Conservation (phyloP, 1,140 invertebrate species). For the Drosophila takahashii region DNA sequence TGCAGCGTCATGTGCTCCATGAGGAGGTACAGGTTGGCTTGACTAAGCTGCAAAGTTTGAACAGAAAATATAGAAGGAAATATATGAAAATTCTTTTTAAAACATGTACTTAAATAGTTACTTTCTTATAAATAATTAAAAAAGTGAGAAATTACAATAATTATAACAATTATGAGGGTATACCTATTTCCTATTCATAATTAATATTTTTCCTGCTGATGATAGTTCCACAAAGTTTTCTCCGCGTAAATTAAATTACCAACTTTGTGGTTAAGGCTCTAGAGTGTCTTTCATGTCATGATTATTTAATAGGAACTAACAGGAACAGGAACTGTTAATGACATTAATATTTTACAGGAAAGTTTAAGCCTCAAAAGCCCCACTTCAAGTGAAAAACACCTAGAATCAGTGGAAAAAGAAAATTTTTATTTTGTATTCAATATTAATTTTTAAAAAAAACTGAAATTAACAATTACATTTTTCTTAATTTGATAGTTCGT, state of each 20-base stretch:
- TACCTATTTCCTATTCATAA: not conserved
- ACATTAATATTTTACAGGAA: slow-evolving; percentile 1
- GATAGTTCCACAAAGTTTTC: not conserved
- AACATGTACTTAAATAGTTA: too few species aligned
- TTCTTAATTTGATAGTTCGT: too few species aligned
- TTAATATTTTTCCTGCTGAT: not conserved
- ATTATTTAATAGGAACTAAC: slow-evolving; percentile 14
- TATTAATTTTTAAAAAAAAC: too few species aligned
- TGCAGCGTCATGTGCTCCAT: slow-evolving; percentile 27
- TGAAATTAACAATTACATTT: too few species aligned
- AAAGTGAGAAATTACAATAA: not conserved
- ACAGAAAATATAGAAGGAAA: too few species aligned
- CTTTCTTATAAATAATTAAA: not conserved
- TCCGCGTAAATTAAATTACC: not conserved
- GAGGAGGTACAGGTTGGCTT: slow-evolving; percentile 20
- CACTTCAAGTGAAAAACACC: too few species aligned
- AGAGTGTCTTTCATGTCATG: slow-evolving; percentile 13
- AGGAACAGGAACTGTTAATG: slow-evolving; percentile 9
- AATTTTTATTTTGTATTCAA: too few species aligned
- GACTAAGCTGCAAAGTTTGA: slow-evolving; percentile 1
- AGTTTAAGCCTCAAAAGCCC: not conserved
- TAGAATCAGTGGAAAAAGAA: not conserved
- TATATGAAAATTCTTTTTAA: too few species aligned
- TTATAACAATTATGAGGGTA: not conserved
- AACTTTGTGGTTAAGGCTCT: slow-evolving; percentile 1